Percentiles rank a stretch among this genome's conserved stretches.
Conservation (phyloP, 2,113 vertebrate genomes). For the Thryonomys swinderianus region DNA sequence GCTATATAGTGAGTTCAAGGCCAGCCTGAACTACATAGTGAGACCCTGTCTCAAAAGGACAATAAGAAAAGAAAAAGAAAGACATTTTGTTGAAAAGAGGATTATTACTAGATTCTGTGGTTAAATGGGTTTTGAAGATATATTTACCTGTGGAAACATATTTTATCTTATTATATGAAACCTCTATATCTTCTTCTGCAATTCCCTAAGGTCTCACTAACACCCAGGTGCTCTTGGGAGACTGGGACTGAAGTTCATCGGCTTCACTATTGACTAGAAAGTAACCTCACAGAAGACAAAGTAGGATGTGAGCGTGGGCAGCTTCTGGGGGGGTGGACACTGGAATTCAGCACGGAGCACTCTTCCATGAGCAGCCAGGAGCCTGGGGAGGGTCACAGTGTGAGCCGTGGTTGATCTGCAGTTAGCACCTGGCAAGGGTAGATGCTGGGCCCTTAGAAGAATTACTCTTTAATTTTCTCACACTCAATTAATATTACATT, state of each 20-base stretch:
- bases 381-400: neutral
- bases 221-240: neutral
- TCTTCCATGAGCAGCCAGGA: neutral
- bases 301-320: neutral
- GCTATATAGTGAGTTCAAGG: neutral
- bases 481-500: neutral
- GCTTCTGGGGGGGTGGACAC: neutral
- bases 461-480: neutral
- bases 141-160: neutral
- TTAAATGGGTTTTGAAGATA: slow-evolving; percentile 3
- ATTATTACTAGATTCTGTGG: neutral
- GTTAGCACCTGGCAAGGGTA: neutral
- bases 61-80: neutral
- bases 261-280: neutral
- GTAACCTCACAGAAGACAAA: neutral
- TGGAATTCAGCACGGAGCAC: neutral
- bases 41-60: neutral
- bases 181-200: neutral
- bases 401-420: neutral
- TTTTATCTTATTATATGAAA: neutral
- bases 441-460: neutral
- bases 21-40: neutral
- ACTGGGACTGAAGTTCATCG: neutral
- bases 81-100: neutral
- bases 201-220: neutral